Evolutionary conservation across 2,113 vertebrate genomes (phyloP).

Genomic region (Henicopernis longicauda): DNA sequence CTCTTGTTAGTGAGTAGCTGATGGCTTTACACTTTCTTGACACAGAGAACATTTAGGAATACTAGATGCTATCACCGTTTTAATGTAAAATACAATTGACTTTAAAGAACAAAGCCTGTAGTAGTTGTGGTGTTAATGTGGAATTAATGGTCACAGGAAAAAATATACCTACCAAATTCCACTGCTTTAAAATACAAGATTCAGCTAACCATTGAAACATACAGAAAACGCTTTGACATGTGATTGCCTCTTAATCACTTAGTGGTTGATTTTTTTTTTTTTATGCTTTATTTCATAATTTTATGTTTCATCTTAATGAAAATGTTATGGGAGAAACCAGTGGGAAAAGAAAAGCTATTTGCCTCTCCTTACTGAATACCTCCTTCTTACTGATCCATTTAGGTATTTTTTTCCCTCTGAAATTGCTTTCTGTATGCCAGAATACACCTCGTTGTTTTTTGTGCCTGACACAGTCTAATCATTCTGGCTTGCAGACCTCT

Average conservation of each 20-base stretch:
- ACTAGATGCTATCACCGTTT: not conserved
- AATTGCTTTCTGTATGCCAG: conserved; percentile 18
- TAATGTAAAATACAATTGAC: not conserved
- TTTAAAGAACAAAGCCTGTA: not conserved
- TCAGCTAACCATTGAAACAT: not conserved
- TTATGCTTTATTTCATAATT: not conserved
- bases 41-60: not conserved
- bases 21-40: not conserved
- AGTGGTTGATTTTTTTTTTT: not conserved
- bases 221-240: not conserved
- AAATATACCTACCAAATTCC: not conserved
- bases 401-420: not conserved
- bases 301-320: not conserved
- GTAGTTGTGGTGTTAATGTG: not conserved
- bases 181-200: not conserved
- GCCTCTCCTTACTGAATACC: not conserved
- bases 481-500: conserved; percentile 7
- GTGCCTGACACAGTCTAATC: conserved; percentile 15
- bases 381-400: not conserved
- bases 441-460: conserved; percentile 32
- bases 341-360: not conserved
- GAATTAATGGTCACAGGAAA: not conserved
- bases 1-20: not conserved
- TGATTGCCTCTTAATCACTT: not conserved
- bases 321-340: not conserved